Evolutionary conservation across 2,113 vertebrate species (phyloP).

Genomic region (Dipodomys spectabilis): DNA sequence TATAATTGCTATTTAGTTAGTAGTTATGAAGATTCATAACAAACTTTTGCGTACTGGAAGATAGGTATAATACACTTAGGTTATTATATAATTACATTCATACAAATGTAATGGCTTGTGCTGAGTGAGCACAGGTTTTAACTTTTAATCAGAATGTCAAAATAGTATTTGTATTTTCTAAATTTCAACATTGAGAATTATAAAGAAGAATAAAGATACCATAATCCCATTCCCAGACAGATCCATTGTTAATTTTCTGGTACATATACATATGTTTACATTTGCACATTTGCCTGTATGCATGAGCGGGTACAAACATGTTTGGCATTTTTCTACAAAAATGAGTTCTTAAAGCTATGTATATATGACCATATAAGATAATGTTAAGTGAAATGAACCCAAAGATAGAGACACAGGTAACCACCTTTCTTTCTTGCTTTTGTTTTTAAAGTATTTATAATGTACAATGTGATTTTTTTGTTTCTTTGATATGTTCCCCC

Average conservation of each 20-base stretch:
- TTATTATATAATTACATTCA: not conserved
- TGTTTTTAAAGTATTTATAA: too few relatives aligned
- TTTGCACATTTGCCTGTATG: not conserved
- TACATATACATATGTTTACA: not conserved
- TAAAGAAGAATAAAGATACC: not conserved
- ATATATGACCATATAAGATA: not conserved
- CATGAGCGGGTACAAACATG: not conserved
- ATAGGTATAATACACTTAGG: not conserved
- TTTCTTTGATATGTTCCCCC: too few relatives aligned
- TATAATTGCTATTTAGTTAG: conserved; percentile 47
- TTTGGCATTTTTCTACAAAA: conserved; percentile 24
- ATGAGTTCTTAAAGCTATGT: not conserved
- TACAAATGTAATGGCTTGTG: conserved; percentile 26
- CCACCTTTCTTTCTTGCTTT: too few relatives aligned
- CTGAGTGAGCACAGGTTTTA: not conserved
- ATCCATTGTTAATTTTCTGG: conserved; percentile 5
- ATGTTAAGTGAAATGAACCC: too few relatives aligned
- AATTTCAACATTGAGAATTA: conserved; percentile 35
- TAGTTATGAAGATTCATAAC: conserved; percentile 2
- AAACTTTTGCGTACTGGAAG: conserved; percentile 13
- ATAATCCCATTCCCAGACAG: not conserved
- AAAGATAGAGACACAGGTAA: too few relatives aligned
- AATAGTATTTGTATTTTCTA: conserved; percentile 42
- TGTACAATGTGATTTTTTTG: too few relatives aligned
- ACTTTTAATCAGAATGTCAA: conserved; percentile 27